These are phyloP conservation scores for Iselma pallidipennis DNA, from an alignment of 2,888 invertebrate species.

Conservation along the genomic window DNA sequence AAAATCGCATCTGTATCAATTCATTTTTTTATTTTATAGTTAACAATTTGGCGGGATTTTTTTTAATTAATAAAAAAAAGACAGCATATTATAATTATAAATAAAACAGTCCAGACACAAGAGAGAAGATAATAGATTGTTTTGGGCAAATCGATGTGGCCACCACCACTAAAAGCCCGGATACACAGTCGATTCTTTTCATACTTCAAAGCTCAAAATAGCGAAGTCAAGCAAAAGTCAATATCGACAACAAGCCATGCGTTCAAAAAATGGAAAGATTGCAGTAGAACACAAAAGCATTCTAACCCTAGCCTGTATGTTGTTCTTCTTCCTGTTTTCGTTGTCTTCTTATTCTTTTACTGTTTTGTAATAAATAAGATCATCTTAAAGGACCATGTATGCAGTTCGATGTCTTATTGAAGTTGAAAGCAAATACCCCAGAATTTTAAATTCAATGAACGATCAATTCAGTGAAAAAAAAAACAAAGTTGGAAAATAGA, in stretches of 20 bases:
- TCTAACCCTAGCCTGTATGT: background rate
- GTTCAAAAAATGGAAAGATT: slow-evolving; percentile 30
- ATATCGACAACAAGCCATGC: slow-evolving; percentile 32
- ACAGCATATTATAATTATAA: background rate
- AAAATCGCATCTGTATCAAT: background rate
- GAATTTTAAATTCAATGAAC: background rate
- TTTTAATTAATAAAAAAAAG: background rate
- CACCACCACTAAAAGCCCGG: background rate
- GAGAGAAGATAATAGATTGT: slow-evolving; percentile 1
- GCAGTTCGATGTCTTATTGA: background rate
- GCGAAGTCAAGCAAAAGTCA: slow-evolving; percentile 19
- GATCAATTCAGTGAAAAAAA: background rate
- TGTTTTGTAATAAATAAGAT: background rate
- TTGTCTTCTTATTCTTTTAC: background rate
- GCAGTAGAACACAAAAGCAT: slow-evolving; percentile 1
- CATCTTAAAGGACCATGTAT: background rate
- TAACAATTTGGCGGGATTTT: background rate
- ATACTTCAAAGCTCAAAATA: slow-evolving; percentile 5
- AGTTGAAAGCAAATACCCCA: background rate
- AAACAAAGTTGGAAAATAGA: background rate
- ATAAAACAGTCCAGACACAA: background rate
- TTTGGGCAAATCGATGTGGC: slow-evolving; percentile 2
- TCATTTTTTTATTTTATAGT: background rate
- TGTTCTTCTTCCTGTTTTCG: background rate
- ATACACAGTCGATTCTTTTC: slow-evolving; percentile 1